Evolutionary conservation across 2,888 invertebrate genomes (phyloP), one percentile per base, ranked within the genome.

Genomic region (Tineola bisselliella): DNA sequence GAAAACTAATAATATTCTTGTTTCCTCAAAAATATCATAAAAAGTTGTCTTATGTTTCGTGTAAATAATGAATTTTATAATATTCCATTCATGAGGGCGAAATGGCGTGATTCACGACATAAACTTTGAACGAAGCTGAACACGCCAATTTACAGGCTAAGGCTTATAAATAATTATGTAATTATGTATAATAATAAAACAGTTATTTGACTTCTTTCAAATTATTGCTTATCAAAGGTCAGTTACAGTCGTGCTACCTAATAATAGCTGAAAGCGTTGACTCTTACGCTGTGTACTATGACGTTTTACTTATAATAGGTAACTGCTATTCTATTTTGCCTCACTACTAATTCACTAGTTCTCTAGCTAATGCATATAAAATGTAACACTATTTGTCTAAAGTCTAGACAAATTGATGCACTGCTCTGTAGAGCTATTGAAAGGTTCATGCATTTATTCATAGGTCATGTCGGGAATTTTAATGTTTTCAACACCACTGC

Each of bases 71-170:
- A 48, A 17, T 13, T 15, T 48, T 17, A 15, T 48, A 48, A 48
- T 31, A 30, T 62, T 59, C 59, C 59, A 44, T 59, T 54, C 54
- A 59, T 17, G 31, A 58, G 31, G n/a, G 18, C n/a, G 4, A 10
- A 17, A 43, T 62, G 17, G 62, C 62, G 59, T 62, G 62, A 25
- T 44, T 17, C 52, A 62, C 62, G 59, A 59, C 12, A 18, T 25
- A 13, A 17, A 44, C n/a, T n/a, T 12, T 17, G 54, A 17, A 11
- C 19, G 1, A 12, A 4, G 25, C 25, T 25, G 18, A 54, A 54
- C 54, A 54, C 25, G 54, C 54, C 54, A 54, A 54, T 54, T 19
- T 25, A 54, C 54, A 54, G 6, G 25, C 25, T 4, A 25, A 2
- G 25, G 13, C 25, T 48, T 48, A 48, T 48, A 48, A 48, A 48